These are phyloP conservation scores for Drosophila littoralis DNA, from an alignment of 1,140 invertebrate species.

Conservation along the genomic window DNA sequence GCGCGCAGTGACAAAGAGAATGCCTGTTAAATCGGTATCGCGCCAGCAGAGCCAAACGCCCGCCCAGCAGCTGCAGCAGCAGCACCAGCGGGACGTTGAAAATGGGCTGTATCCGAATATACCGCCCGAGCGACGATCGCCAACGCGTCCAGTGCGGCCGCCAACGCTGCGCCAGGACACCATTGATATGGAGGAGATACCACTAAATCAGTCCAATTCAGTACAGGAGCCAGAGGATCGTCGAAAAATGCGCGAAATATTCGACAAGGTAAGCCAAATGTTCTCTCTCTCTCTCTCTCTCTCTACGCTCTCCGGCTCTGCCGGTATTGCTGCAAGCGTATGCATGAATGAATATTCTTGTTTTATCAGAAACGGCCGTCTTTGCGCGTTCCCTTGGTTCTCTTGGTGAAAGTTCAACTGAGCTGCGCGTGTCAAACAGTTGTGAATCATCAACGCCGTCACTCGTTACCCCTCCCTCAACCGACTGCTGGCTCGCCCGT, in stretches of 20 bases:
- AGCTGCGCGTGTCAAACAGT: slow-evolving; percentile 4
- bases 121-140: slow-evolving; percentile 61
- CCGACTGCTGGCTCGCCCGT: not conserved
- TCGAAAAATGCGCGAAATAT: slow-evolving; percentile 65
- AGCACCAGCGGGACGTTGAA: slow-evolving; percentile 71
- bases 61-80: slow-evolving; percentile 69
- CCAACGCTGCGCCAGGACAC: slow-evolving; percentile 75
- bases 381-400: slow-evolving; percentile 8
- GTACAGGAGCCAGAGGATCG: slow-evolving; percentile 72
- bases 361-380: slow-evolving; percentile 5
- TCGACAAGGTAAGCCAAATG: slow-evolving; percentile 65
- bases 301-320: not conserved
- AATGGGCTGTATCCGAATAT: slow-evolving; percentile 77
- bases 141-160: slow-evolving; percentile 47
- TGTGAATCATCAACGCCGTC: slow-evolving; percentile 52
- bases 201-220: slow-evolving; percentile 59
- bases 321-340: not conserved
- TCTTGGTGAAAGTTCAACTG: slow-evolving; percentile 52
- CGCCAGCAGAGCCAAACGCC: slow-evolving; percentile 73
- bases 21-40: slow-evolving; percentile 63
- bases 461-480: not conserved
- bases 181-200: slow-evolving; percentile 80
- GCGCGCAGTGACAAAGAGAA: slow-evolving; percentile 12
- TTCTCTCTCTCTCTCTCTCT: not conserved
- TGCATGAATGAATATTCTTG: slow-evolving; percentile 57